phyloP scores from a whole-genome alignment of 2,113 vertebrate species.

The Reinhardtius hippoglossoides region DNA sequence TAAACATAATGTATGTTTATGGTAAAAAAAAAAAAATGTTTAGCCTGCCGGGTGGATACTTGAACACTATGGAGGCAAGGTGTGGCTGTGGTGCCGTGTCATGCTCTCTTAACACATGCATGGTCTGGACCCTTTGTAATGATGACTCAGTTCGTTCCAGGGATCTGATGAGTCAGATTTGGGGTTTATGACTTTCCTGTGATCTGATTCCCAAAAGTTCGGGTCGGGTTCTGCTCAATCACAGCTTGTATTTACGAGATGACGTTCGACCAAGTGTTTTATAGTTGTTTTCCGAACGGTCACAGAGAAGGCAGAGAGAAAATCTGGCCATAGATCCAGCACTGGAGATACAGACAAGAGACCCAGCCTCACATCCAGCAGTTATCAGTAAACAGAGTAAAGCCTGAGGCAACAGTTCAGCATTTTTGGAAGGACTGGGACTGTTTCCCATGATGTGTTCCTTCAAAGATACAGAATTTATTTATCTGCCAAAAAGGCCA shows the following conservation, averaged over 20 bases:
- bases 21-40: too few species aligned
- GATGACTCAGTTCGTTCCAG: background rate
- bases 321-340: constrained; percentile 14
- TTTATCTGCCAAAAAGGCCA: constrained; percentile 3
- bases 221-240: background rate
- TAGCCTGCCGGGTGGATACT: background rate
- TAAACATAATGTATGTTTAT: background rate
- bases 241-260: background rate
- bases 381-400: constrained; percentile 27
- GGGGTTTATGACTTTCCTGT: background rate
- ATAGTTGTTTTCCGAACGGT: background rate
- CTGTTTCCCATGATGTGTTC: constrained; percentile 13
- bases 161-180: background rate
- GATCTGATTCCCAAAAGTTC: background rate
- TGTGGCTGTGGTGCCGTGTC: background rate
- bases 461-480: background rate
- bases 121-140: background rate
- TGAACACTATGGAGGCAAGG: background rate
- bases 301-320: background rate
- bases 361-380: constrained; percentile 8
- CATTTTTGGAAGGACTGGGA: constrained; percentile 8
- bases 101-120: background rate
- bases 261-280: background rate
- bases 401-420: constrained; percentile 8
- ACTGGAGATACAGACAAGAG: background rate